Evolutionary conservation across 2,888 invertebrate genomes (phyloP), one percentile per base, ranked within the genome.

Genomic region (Phortica magna): DNA sequence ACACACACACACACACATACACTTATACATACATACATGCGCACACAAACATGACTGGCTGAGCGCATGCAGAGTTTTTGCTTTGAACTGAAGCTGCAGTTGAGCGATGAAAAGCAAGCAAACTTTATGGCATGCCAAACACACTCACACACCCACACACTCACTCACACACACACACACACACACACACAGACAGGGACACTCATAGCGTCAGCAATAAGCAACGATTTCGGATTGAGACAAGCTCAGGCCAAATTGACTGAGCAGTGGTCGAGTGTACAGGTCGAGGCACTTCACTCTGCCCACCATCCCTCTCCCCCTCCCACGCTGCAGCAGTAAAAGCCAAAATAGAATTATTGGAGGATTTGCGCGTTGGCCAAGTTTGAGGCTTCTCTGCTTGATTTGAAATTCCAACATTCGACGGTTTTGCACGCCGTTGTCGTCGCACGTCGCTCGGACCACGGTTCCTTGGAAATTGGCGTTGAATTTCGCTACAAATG

Each of bases 71-170:
- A 31, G n/a, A 71, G 55, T 53, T 79, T 82, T 82, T 84, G 77
- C 79, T 85, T 81, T 81, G 82, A 83, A 83, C 71, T 86, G 80
- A 83, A 83, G 85, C 79, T 87, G 84, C 88, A 88, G 85, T 87
- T 88, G 88, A 87, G 88, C 85, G 86, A 85, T 88, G 86, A 85
- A 86, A 88, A 82, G 48, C 9, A 48, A 12, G 14, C 3, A 14
- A 61, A 61, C 19, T 84, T 82, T 87, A 84, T 84, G 83, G 84
- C 81, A 83, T 82, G 78, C 83, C 80, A 53, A 42, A 57, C 59
- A 61, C 22, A 7, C 19, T 9, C 9, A 14, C 3, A 2, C 2
- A 48, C 9, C 3, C 48, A 2, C 48, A 12, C 48, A 48, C 9
- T 3, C 6, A 48, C 48, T 3, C 6, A 48, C 48, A 48, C 48